Conservation (phyloP, 2,797 vertebrate genomes). For the Tinamus major region DNA sequence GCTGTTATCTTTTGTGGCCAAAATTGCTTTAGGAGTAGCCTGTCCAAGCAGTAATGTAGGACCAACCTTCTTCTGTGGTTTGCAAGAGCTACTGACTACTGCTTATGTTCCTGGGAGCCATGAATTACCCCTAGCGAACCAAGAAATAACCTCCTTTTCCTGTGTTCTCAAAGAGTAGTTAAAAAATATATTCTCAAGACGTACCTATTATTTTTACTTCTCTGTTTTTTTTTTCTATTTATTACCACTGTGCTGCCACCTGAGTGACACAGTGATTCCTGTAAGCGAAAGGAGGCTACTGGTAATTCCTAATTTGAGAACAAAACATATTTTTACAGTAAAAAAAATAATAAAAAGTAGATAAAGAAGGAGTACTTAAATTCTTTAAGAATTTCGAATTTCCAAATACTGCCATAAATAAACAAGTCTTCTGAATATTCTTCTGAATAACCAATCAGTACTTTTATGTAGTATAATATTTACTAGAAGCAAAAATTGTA, state of each 20-base stretch:
- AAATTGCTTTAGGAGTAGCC: too few species aligned
- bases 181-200: not conserved
- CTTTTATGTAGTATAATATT: not conserved
- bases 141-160: not conserved
- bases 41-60: too few species aligned
- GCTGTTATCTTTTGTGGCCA: too few species aligned
- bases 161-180: not conserved
- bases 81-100: not conserved
- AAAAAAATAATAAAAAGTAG: not conserved
- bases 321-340: not conserved
- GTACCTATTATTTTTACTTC: not conserved
- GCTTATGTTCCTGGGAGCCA: not conserved
- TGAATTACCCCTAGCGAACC: rapidly evolving
- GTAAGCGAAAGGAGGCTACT: not conserved
- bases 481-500: not conserved
- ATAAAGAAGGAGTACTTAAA: not conserved
- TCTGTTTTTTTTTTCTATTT: not conserved
- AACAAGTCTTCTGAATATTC: not conserved
- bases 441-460: not conserved
- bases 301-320: not conserved
- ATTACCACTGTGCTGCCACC: not conserved
- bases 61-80: not conserved
- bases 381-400: not conserved
- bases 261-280: not conserved
- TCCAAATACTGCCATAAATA: not conserved